Evolutionary conservation across 2,797 vertebrate genomes (phyloP).

Genomic region (Lepilemur ruficaudatus): DNA sequence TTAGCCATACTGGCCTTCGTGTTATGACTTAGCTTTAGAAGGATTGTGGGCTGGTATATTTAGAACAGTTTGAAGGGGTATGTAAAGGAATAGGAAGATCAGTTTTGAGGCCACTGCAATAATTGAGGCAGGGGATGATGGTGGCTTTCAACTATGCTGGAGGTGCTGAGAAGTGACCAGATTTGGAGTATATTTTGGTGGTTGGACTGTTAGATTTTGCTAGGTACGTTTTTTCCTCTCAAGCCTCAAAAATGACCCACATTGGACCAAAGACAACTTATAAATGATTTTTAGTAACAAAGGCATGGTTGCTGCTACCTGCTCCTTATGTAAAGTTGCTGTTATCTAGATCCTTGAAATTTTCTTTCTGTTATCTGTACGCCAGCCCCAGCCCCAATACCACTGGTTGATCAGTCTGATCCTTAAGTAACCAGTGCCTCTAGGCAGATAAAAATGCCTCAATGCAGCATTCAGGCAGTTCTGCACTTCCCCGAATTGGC

Average conservation of each 20-base stretch:
- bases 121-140: background rate
- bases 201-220: background rate
- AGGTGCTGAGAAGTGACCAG: background rate
- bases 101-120: background rate
- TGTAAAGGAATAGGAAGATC: background rate
- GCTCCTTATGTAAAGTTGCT: background rate
- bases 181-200: background rate
- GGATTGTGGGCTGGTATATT: background rate
- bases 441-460: background rate
- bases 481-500: background rate
- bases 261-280: background rate
- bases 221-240: conserved; percentile 7
- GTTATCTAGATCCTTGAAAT: background rate
- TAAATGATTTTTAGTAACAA: conserved; percentile 34
- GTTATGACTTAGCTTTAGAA: background rate
- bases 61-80: background rate
- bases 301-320: background rate
- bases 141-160: background rate
- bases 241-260: background rate
- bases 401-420: background rate
- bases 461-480: background rate
- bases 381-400: background rate
- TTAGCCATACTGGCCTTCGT: background rate
- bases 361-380: background rate
- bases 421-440: background rate